A percentile compares a stretch with the other conserved stretches of the same genome.
Evolutionary conservation across 64 coral and sea anemone genomes (phyloP).

Genomic region (Actinia equina): DNA sequence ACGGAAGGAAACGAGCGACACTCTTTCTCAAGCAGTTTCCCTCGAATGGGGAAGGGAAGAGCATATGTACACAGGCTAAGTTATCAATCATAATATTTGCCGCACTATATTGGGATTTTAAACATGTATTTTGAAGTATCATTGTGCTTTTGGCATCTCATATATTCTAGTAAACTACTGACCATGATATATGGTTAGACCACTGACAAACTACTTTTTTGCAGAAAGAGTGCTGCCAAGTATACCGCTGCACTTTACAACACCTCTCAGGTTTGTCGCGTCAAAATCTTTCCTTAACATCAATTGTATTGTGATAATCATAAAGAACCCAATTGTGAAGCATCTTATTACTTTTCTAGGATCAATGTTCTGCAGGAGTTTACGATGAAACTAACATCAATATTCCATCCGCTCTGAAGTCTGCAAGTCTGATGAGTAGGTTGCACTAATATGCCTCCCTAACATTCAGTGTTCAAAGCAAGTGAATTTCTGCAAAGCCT

Average conservation of each 20-base stretch:
- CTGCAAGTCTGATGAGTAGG: slow-evolving; percentile 1
- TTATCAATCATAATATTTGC: too few relatives aligned
- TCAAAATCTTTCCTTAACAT: neutral
- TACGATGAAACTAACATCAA: neutral
- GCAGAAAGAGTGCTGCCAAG: neutral
- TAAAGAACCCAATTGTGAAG: neutral
- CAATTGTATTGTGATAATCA: neutral
- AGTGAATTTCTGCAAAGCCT: too few relatives aligned
- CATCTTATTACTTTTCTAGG: neutral
- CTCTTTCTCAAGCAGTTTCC: too few relatives aligned
- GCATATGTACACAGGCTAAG: too few relatives aligned
- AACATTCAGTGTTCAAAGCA: too few relatives aligned
- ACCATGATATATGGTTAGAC: too few relatives aligned
- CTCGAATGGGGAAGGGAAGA: too few relatives aligned
- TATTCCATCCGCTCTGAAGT: neutral
- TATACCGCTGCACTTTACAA: slow-evolving; percentile 3
- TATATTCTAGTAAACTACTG: too few relatives aligned
- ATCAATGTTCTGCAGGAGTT: neutral
- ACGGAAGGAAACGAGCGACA: too few relatives aligned
- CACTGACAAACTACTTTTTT: neutral
- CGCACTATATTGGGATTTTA: too few relatives aligned
- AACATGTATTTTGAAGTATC: too few relatives aligned
- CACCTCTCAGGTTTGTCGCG: neutral
- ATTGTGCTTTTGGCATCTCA: too few relatives aligned
- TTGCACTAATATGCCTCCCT: neutral